Percentiles rank a stretch among this genome's conserved stretches.
phyloP scores from a whole-genome alignment of 1,140 invertebrate species.

The Ips nitidus region DNA sequence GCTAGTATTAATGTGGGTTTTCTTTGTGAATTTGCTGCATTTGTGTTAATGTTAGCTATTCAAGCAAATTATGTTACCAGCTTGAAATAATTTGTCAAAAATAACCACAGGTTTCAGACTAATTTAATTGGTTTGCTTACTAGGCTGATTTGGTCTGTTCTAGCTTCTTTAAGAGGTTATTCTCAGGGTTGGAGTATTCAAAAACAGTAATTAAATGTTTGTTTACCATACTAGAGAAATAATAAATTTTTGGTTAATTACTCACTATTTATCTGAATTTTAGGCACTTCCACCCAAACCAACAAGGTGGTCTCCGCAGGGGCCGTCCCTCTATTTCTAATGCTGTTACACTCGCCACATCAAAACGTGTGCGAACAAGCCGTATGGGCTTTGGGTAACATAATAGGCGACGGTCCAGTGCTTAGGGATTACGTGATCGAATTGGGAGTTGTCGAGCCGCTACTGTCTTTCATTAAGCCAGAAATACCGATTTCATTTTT shows the following conservation, averaged over 20 bases:
- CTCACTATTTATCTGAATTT: not conserved
- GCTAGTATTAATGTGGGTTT: too few relatives aligned
- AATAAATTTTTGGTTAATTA: not conserved
- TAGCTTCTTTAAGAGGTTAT: too few relatives aligned
- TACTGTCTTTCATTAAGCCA: slow-evolving; percentile 89
- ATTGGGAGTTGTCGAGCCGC: slow-evolving; percentile 84
- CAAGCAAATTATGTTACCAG: too few relatives aligned
- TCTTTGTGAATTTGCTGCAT: too few relatives aligned
- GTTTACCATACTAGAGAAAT: too few relatives aligned
- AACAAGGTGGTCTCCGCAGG: slow-evolving; percentile 92
- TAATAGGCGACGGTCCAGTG: slow-evolving; percentile 89
- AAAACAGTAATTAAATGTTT: too few relatives aligned
- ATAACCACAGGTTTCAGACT: too few relatives aligned
- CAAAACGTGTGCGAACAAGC: slow-evolving; percentile 99
- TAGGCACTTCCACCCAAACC: slow-evolving; percentile 92
- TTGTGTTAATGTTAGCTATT: too few relatives aligned
- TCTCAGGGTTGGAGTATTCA: too few relatives aligned
- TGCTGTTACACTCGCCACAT: slow-evolving; percentile 86
- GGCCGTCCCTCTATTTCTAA: slow-evolving; percentile 93
- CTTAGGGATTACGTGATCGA: slow-evolving; percentile 91
- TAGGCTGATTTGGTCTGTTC: too few relatives aligned
- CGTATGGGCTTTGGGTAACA: slow-evolving; percentile 95
- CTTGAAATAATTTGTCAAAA: too few relatives aligned
- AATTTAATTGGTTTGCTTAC: too few relatives aligned
- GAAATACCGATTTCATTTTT: slow-evolving; percentile 92